Evolutionary conservation across 30 jellyfish, hydroid and myxozoan genomes (phyloP), one percentile per base, ranked within the genome.

Genomic region (Aurelia aurita): DNA sequence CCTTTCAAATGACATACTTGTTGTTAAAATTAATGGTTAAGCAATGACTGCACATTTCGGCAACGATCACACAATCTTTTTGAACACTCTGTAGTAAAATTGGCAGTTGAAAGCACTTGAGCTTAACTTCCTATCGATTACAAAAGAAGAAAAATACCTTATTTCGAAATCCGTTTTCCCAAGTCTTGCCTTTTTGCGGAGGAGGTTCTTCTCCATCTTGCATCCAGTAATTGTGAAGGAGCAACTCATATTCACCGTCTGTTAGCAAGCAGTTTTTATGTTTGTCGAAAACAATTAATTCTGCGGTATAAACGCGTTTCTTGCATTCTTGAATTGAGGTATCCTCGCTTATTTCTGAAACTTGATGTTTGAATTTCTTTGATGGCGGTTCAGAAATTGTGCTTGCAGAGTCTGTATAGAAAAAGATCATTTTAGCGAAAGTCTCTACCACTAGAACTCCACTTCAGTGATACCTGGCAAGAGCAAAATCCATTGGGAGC

Each of bases 221-320:
- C 65, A 67, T 58, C 80, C 64, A 34, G 84, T 77, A 78, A 31
- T 72, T 81, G 78, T 84, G 98, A 35, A 93, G 90, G 69, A 93
- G 96, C 88, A 93, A 59, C 69, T 93, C 98, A 43, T 93, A 93
- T 25, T 93, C 98, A 22, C 98, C 98, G 58, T 87, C 89, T 19
- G 92, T 65, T 13, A 93, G 93, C 84, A 93, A 54, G 55, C 97
- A 88, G 77, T 75, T 88, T 43, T 93, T 93, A 63, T 87, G 96
- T 64, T 91, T 95, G 75, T 93, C 98, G 53, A 82, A 93, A 43
- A 93, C 91, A 58, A 93, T 93, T 66, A 93, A 46, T 79, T 93
- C 97, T 3, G 98, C 98, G 12, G 96, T 71, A 86, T 81, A 93
- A 51, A 94, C 67, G 0, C 87, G 90, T 23, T 69, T 74, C 57